Conservation (phyloP, 2,113 vertebrate species). For the Rhodinocichla rosea region DNA sequence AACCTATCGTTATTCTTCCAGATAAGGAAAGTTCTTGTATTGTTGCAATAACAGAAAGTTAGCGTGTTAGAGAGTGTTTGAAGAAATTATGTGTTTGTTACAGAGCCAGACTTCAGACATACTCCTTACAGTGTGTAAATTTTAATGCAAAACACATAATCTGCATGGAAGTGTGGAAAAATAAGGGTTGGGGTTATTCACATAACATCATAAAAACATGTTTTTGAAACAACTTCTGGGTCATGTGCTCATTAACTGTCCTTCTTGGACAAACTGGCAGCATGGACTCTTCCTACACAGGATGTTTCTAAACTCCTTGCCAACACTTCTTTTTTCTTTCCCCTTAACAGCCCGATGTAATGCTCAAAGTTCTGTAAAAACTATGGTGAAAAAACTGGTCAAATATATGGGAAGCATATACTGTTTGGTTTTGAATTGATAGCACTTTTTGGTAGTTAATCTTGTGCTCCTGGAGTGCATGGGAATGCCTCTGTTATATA, state of each 20-base stretch:
- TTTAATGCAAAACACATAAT: background rate
- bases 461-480: background rate
- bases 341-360: background rate
- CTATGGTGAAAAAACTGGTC: background rate
- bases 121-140: background rate
- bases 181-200: background rate
- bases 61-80: background rate
- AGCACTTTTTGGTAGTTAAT: background rate
- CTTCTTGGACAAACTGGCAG: background rate
- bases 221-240: background rate
- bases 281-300: background rate
- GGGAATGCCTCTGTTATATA: background rate
- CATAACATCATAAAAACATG: background rate
- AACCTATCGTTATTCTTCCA: background rate
- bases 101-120: background rate
- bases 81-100: background rate
- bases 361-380: background rate
- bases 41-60: background rate
- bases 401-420: background rate
- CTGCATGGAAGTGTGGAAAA: background rate
- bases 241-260: background rate
- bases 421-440: background rate
- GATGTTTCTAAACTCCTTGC: background rate
- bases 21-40: background rate
- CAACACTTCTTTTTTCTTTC: background rate